Evolutionary conservation across 2,113 vertebrate genomes (phyloP).

Genomic region (Trichomycterus rosablanca): DNA sequence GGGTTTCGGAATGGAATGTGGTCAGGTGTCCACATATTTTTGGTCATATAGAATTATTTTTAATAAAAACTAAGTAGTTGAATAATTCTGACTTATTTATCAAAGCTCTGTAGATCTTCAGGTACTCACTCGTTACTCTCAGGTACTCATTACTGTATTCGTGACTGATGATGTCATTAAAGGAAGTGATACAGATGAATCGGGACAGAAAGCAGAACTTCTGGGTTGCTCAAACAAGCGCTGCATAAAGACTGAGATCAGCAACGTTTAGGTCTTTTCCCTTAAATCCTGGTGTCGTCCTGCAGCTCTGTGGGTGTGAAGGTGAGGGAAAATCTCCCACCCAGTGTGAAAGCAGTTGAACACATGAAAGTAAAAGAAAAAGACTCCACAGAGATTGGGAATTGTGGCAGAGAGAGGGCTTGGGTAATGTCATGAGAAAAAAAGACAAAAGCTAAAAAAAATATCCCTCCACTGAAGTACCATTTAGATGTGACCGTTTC

Average conservation of each 20-base stretch:
- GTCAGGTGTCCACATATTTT: too few species aligned
- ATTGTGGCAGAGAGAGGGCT: background rate
- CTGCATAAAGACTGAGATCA: constrained; percentile 5
- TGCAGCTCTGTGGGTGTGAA: background rate
- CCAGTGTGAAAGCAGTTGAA: background rate
- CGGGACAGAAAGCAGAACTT: background rate
- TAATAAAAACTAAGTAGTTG: too few species aligned
- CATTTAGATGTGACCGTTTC: too few species aligned
- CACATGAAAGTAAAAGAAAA: constrained; percentile 4
- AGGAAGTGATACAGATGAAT: constrained; percentile 7
- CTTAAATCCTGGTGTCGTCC: background rate
- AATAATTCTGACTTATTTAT: too few species aligned
- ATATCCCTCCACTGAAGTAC: too few species aligned
- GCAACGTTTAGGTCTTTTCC: constrained; percentile 11
- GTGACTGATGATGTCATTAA: background rate
- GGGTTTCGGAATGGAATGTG: too few species aligned
- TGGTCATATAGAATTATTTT: too few species aligned
- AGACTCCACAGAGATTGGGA: constrained; percentile 3
- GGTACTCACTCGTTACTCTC: too few species aligned
- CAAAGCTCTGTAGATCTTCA: too few species aligned
- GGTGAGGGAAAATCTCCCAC: background rate
- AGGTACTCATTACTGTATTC: background rate
- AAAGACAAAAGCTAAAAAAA: too few species aligned
- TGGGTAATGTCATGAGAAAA: background rate
- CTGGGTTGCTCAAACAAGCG: too few species aligned